phyloP scores from a whole-genome alignment of 2,797 vertebrate species.

The Enteromius anoplus region DNA sequence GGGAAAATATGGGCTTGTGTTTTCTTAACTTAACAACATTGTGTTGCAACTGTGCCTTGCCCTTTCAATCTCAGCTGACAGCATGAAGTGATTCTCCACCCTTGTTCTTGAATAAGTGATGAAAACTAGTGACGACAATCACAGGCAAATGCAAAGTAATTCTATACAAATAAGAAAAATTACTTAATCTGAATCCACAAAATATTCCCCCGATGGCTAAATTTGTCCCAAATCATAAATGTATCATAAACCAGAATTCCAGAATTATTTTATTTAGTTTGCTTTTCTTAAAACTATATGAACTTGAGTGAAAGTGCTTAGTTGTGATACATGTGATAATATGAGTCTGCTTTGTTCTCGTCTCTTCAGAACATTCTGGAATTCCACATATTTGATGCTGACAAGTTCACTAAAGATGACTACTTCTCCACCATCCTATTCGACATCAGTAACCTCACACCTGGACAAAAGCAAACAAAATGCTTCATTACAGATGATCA shows the following conservation, averaged over 20 bases:
- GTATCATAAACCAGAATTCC: neutral
- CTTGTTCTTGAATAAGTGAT: slow-evolving; percentile 7
- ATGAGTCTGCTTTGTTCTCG: slow-evolving; percentile 1
- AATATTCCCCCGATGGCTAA: neutral
- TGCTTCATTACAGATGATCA: slow-evolving; percentile 74
- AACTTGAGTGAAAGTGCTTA: neutral
- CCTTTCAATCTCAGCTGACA: neutral
- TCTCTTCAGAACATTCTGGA: slow-evolving; percentile 80
- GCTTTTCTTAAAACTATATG: neutral
- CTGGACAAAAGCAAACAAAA: slow-evolving; percentile 71
- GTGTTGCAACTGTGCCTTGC: neutral
- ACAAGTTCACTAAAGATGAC: slow-evolving; percentile 75
- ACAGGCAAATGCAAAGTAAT: neutral
- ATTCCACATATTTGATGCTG: slow-evolving; percentile 81
- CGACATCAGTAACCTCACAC: slow-evolving; percentile 76
- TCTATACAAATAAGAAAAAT: neutral
- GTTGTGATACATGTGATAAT: neutral
- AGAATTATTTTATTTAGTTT: neutral
- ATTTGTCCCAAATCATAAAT: neutral
- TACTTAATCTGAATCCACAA: neutral
- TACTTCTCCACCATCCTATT: slow-evolving; percentile 75
- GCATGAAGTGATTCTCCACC: neutral
- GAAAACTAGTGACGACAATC: neutral
- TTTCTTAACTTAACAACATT: neutral
- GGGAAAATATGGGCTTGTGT: neutral